Base-by-base conservation (phyloP, 1,140 invertebrate genomes). In the Scaptomyza hsui region DNA sequence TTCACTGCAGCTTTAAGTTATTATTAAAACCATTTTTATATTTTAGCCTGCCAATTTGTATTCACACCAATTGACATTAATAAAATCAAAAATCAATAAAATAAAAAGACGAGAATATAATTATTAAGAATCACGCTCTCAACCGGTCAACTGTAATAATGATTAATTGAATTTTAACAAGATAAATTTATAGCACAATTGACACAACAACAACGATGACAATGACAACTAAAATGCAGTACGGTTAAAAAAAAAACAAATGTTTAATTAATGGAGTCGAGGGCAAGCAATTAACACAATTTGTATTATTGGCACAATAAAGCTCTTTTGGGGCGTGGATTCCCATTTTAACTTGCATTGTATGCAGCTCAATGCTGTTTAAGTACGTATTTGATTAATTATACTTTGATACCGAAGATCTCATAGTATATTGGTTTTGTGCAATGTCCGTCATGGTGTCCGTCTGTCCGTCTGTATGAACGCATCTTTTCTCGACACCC, bases 241-340 rank as follows among this genome's bases (percentile, higher is more conserved):
- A 12, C 21, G 69, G 49, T 60, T 44, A 39, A 86, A 26, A 86
- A n/a, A n/a, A n/a, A 80, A n/a, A n/a, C n/a, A 60, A 85, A 77
- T 81, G 61, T 79, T 78, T 62, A 78, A 78, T 72, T 81, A 81
- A 88, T 77, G 77, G 77, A 77, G 59, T 61, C 74, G 64, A 63
- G 72, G 69, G 75, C 55, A 16, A 53, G 61, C 80, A 88, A 85
- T 85, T 85, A 88, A 85, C 77, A 88, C 82, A 80, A 59, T 74
- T 86, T 76, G 68, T 52, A 76, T 83, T 73, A 61, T 73, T 59
- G 53, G 52, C 53, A 64, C 45, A 72, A 65, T 65, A 60, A 41
- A 49, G 6, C 7, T 13, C 52, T 70, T 48, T n/a, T n/a, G n/a
- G n/a, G n/a, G n/a, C n/a, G n/a, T n/a, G n/a, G n/a, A n/a, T n/a